Conservation (phyloP, 1,140 invertebrate species). For the Glossosoma conforme region DNA sequence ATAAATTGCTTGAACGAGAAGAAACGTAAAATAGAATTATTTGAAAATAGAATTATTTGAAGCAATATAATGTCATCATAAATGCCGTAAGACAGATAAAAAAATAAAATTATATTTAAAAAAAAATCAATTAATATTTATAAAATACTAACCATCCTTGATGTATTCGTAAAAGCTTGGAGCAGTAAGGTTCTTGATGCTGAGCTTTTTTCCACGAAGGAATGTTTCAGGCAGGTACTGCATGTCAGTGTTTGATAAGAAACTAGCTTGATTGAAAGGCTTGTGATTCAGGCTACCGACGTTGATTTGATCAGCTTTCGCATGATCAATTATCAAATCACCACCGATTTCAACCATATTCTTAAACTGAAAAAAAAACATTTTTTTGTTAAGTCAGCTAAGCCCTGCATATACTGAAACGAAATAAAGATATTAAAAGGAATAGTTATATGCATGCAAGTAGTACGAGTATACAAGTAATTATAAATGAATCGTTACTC, state of each 20-base stretch:
- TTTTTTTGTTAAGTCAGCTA: neutral
- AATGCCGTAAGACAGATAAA: no score
- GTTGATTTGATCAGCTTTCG: conserved; percentile 10
- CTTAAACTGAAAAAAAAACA: conserved; percentile 15
- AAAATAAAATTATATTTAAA: neutral
- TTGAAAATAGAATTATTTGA: no score
- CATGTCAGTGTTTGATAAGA: conserved; percentile 17
- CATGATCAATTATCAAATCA: conserved; percentile 21
- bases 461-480: no score
- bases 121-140: neutral
- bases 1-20: no score
- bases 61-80: no score
- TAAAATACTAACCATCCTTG: conserved; percentile 13
- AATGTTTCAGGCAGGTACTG: conserved; percentile 17
- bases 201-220: conserved; percentile 15
- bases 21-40: no score
- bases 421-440: no score
- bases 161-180: conserved; percentile 18
- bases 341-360: conserved; percentile 13
- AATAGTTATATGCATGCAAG: no score
- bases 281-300: conserved; percentile 19
- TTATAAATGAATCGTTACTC: no score
- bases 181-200: conserved; percentile 17
- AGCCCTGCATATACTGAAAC: no score
- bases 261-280: conserved; percentile 16